These are phyloP conservation scores for Tenthredo livida DNA, from an alignment of 2,888 invertebrate species.

Conservation along the genomic window DNA sequence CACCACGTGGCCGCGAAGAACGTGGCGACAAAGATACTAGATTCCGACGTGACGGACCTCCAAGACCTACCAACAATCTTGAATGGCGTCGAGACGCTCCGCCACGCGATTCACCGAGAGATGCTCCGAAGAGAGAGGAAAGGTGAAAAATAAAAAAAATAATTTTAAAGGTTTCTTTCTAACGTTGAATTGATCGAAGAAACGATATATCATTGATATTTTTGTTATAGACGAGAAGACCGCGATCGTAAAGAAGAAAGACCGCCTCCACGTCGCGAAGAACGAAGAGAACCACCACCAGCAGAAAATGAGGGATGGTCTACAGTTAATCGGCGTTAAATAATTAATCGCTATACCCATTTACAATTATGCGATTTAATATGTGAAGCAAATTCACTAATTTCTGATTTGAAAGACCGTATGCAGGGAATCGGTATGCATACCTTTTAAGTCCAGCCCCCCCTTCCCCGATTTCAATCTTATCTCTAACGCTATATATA, in stretches of 20 bases:
- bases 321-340: slow-evolving; percentile 73
- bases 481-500: neutral
- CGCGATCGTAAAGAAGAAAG: slow-evolving; percentile 71
- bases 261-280: slow-evolving; percentile 66
- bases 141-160: slow-evolving; percentile 42
- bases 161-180: too few relatives aligned
- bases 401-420: neutral
- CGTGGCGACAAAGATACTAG: slow-evolving; percentile 69
- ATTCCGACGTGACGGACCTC: slow-evolving; percentile 74
- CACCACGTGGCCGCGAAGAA: slow-evolving; percentile 61
- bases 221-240: slow-evolving; percentile 66
- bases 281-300: slow-evolving; percentile 73
- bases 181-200: slow-evolving; percentile 20
- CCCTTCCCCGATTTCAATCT: slow-evolving; percentile 27
- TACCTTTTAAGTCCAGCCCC: slow-evolving; percentile 16
- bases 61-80: slow-evolving; percentile 61
- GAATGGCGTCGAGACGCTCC: slow-evolving; percentile 64
- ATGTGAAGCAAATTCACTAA: neutral
- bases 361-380: neutral
- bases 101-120: slow-evolving; percentile 38
- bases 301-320: slow-evolving; percentile 71
- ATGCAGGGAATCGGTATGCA: neutral
- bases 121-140: slow-evolving; percentile 49
- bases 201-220: neutral
- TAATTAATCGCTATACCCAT: slow-evolving; percentile 33